phyloP scores from a whole-genome alignment of 2,797 vertebrate genomes.

The Scleropages formosus region DNA sequence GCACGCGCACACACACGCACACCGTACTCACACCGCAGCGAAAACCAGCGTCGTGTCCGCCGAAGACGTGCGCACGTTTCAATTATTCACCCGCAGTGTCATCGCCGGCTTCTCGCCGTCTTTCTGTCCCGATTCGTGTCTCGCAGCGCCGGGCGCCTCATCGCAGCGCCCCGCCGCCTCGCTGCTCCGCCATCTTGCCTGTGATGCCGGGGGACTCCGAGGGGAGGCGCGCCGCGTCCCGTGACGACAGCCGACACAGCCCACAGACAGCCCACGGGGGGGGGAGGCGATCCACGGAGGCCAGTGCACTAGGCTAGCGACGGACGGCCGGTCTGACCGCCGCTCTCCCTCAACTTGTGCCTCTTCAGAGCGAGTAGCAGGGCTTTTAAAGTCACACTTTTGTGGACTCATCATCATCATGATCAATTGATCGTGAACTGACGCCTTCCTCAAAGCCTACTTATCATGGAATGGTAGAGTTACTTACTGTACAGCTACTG shows the following conservation, averaged over 20 bases:
- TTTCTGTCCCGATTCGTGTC: neutral
- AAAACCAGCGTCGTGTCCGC: neutral
- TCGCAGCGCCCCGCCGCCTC: constrained; percentile 7
- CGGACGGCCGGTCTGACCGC: too few species aligned
- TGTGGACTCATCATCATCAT: too few species aligned
- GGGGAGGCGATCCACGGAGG: too few species aligned
- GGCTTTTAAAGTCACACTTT: too few species aligned
- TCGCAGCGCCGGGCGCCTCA: constrained; percentile 12
- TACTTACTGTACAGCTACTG: too few species aligned
- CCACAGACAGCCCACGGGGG: constrained; percentile 10
- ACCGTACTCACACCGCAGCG: constrained; percentile 8
- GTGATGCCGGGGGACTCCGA: constrained; percentile 31
- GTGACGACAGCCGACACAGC: constrained; percentile 25
- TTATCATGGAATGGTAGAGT: too few species aligned
- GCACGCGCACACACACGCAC: neutral
- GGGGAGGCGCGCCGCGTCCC: constrained; percentile 14
- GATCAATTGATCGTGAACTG: too few species aligned
- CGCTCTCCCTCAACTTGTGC: too few species aligned
- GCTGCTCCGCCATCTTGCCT: constrained; percentile 29
- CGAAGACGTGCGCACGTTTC: neutral
- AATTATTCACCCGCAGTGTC: neutral
- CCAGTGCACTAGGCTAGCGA: too few species aligned
- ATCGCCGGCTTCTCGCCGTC: neutral
- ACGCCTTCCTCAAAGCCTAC: too few species aligned
- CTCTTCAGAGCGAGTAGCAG: too few species aligned